Evolutionary conservation across 1,140 invertebrate species (phyloP).

Genomic region (Pentalonia nigronervosa): DNA sequence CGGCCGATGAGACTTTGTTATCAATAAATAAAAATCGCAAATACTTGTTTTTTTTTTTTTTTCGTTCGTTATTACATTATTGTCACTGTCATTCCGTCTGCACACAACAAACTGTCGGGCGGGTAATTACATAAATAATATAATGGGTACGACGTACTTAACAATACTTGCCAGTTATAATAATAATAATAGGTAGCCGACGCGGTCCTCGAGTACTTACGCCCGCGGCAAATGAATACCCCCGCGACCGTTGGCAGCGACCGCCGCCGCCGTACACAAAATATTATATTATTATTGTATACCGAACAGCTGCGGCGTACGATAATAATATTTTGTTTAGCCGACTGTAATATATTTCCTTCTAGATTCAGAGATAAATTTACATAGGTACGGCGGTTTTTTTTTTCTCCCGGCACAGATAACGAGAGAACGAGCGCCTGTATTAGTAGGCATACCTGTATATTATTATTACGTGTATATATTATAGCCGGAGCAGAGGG

Average conservation of each 20-base stretch:
- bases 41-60: neutral
- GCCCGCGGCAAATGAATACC: neutral
- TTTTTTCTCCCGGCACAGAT: neutral
- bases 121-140: neutral
- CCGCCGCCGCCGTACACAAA: neutral
- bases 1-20: too few species aligned
- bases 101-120: neutral
- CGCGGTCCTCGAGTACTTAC: neutral
- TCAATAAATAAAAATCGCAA: neutral
- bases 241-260: too few species aligned
- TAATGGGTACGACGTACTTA: neutral
- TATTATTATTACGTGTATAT: too few species aligned
- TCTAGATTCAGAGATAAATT: conserved; percentile 6
- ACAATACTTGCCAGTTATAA: neutral
- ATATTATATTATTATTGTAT: neutral
- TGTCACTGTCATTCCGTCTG: neutral
- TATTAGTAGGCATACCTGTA: too few species aligned
- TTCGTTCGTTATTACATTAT: neutral
- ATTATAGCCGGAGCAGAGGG: too few species aligned
- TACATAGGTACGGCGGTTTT: neutral
- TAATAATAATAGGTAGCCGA: neutral
- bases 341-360: neutral
- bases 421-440: neutral
- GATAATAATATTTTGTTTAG: conserved; percentile 8
- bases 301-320: neutral